Evolutionary conservation across 2,113 vertebrate species (phyloP), one percentile per base, ranked within the genome.

Genomic region (Euleptes europaea): DNA sequence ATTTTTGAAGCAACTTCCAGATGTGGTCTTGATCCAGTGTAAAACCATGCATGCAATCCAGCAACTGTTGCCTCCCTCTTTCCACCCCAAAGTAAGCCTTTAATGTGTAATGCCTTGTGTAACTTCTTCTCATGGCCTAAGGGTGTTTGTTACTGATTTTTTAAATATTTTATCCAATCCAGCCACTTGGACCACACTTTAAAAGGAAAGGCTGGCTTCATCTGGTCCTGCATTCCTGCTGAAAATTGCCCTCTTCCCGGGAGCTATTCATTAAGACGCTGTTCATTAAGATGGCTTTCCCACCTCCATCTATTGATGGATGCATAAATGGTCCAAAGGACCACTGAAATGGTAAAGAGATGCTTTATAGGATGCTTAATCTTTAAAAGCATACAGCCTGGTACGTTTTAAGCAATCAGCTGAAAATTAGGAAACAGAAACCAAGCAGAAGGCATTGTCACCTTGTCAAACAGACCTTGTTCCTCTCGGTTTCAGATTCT

Each of bases 211-310:
- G 28, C 7, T 7, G 60, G 23, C 28, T 63, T 63, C 60, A 63
- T 63, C 60, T 63, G 28, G 60, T 28, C 26, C 60, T 9, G 28
- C 28, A 23, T 63, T 63, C 60, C 26, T 63, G 23, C 26, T 63
- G 60, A 63, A 63, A 63, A 63, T 5, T 28, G 23, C 26, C 26
- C 28, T 63, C 60, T 28, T 57, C 23, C 60, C 26, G 60, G 60
- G 60, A 80, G 84, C 47, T 42, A 54, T 89, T 87, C 90, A 92
- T 90, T 6, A 88, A 83, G 63, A 82, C 88, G 75, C 9, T 63
- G 6, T 47, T 86, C 60, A 31, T 88, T 78, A 63, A 60, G 12
- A 66, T 85, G 83, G 38, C 12, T 87, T 60, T 17, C 49, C 66
- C 14, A 69, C 35, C 69, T 65, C 80, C 88, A 42, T 87, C 86